Evolutionary conservation across 1,140 invertebrate species (phyloP).

Genomic region (Nylanderia fulva): DNA sequence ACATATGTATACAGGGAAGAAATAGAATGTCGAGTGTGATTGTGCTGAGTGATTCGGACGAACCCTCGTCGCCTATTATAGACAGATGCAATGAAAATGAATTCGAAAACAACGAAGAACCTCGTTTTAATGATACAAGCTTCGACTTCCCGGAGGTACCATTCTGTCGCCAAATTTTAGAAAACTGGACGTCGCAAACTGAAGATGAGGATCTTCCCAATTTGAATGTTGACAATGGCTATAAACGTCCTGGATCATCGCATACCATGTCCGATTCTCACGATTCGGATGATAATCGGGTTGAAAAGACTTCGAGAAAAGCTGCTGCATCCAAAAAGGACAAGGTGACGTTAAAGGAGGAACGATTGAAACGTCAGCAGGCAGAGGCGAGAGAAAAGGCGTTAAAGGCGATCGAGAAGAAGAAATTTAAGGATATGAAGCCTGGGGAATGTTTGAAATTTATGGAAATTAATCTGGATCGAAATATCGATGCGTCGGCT

Average conservation of each 20-base stretch:
- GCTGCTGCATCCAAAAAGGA: slow-evolving; percentile 41
- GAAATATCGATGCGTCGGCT: slow-evolving; percentile 76
- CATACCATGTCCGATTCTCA: background rate
- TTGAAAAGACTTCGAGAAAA: background rate
- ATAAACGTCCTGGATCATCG: background rate
- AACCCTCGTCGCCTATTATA: slow-evolving; percentile 28
- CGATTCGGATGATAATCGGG: slow-evolving; percentile 3
- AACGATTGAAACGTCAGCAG: slow-evolving; percentile 76
- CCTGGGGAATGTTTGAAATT: slow-evolving; percentile 87
- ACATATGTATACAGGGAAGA: no score
- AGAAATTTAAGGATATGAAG: slow-evolving; percentile 81
- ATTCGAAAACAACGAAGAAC: background rate
- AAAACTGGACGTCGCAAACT: background rate
- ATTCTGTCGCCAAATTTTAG: slow-evolving; percentile 46
- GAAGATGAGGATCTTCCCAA: background rate
- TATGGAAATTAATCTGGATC: slow-evolving; percentile 85
- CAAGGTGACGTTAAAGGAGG: slow-evolving; percentile 58
- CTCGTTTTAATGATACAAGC: background rate
- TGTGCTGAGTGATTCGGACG: slow-evolving; percentile 70
- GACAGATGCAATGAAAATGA: background rate
- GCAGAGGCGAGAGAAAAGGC: slow-evolving; percentile 79
- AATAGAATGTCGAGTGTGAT: slow-evolving; percentile 61
- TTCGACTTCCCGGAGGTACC: slow-evolving; percentile 73
- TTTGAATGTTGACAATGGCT: background rate
- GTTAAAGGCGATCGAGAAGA: slow-evolving; percentile 75